Evolutionary conservation across 1,140 invertebrate species (phyloP), one percentile per base, ranked within the genome.

Genomic region (Drosophila bocqueti): DNA sequence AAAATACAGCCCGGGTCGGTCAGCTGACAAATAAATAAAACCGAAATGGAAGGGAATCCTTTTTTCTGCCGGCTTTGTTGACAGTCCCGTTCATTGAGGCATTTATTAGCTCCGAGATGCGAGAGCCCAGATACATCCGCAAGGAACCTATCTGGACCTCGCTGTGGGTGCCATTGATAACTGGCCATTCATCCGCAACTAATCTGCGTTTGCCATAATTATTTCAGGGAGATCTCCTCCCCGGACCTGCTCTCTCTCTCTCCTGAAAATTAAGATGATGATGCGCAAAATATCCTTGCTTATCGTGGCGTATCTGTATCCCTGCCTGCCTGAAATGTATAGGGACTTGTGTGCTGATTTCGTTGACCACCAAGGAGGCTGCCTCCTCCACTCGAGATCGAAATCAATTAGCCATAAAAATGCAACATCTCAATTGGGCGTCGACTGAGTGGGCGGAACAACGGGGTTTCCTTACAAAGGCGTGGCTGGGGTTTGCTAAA

Each of bases 381-480:
- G 34, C 52, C 50, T 50, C 47, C 47, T 31, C 9, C 49, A 31
- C 67, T 73, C 64, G 64, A 89, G 84, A 89, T 89, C 73, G 78
- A 64, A 81, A 89, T 89, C 84, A 90, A 90, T 89, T 89, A 90
- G 84, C 74, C 84, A 89, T 81, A 69, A 85, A 85, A 90, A 82
- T 76, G 47, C 59, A 72, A 82, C 74, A 89, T 75, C 78, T 89
- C 62, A 72, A 69, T 75, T 62, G 62, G 59, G 21, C 71, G 54
- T 76, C 29, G 8, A 43, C 40, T 26, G 64, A 73, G 77, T 67
- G 72, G 83, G 76, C 76, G 77, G 65, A 65, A 54, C 77, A 78
- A 47, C 75, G 67, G 76, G 77, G 65, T 57, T 52, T 31, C 46
- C 50, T 57, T 46, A 52, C 47, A 62, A 26, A 43, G 81, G 46